Percentiles rank a stretch among this genome's conserved stretches.
phyloP scores from a whole-genome alignment of 2,888 invertebrate genomes.

The Apamea crenata region DNA sequence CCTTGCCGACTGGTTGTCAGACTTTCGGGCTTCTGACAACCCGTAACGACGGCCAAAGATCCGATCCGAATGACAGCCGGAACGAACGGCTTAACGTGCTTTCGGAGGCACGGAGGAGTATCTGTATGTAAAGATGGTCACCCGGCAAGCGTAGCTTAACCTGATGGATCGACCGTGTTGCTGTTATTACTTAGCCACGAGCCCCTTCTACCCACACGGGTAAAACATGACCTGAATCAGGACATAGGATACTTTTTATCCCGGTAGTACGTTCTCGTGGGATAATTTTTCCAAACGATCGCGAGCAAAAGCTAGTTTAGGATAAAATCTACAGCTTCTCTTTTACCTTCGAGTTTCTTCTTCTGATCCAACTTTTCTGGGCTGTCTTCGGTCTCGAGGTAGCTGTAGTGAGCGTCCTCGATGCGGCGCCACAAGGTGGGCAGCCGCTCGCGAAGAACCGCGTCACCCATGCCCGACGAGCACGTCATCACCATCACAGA shows the following conservation, averaged over 20 bases:
- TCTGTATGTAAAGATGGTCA: neutral
- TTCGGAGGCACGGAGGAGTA: no score
- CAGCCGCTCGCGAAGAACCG: slow-evolving; percentile 90
- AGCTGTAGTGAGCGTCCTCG: slow-evolving; percentile 94
- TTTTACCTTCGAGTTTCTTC: slow-evolving; percentile 93
- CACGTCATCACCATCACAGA: slow-evolving; percentile 85
- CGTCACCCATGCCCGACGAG: slow-evolving; percentile 85
- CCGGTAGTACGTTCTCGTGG: neutral
- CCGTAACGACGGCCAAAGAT: no score
- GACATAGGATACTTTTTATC: neutral
- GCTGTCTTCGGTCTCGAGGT: slow-evolving; percentile 95
- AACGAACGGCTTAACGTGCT: no score
- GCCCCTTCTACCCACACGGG: neutral
- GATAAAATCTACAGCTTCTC: neutral
- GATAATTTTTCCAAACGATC: neutral
- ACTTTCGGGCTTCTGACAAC: no score
- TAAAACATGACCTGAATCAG: neutral
- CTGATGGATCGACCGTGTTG: neutral
- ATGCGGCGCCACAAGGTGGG: slow-evolving; percentile 93
- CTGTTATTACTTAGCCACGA: neutral
- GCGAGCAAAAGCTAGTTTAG: neutral
- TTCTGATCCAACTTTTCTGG: slow-evolving; percentile 94
- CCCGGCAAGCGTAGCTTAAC: neutral
- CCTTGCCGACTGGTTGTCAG: no score
- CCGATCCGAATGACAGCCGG: no score